Evolutionary conservation across 2,113 vertebrate species (phyloP), one percentile per base, ranked within the genome.

Genomic region (Neofelis nebulosa): DNA sequence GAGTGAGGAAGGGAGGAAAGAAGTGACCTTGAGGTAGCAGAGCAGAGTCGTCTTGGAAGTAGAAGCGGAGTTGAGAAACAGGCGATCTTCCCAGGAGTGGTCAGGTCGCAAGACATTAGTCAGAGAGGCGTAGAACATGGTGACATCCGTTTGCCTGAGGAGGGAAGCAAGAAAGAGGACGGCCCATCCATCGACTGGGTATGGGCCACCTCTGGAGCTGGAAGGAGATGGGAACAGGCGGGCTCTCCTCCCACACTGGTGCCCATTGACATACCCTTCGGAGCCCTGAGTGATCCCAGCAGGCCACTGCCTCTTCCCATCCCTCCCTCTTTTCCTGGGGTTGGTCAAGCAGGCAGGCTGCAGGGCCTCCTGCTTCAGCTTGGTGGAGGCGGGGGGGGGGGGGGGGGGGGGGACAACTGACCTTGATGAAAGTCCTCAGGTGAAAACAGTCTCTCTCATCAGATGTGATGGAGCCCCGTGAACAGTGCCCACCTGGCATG

Each of bases 111-210:
- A 55, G 38, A 31, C 73, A 19, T 57, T 9, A 27, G 74, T 71
- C 88, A 48, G 52, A 33, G 52, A 18, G 57, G 18, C 4, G 1
- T 21, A 41, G 50, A 50, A 23, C 50, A 2, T 10, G 36, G 81
- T 55, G 50, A 33, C 23, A 23, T 41, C 83, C n/a, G 2, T 78
- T 83, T 96, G 36, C 94, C 50, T 21, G 38, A 63, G 68, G 79
- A 89, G 25, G 25, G 52, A 19, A 52, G 15, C 7, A 45, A 57
- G 19, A 19, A 48, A 9, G 38, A 57, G 36, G 57, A 27, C 4
- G 10, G 38, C 13, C 14, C 36, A 8, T 41, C 31, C 1, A 0
- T 66, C 36, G 13, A 0, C 3, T 29, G 19, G 65, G 21, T 36
- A 3, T 21, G 18, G 25, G 50, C 23, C 9, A 31, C 5, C 23